Evolutionary conservation across 2,113 vertebrate species (phyloP).

Genomic region (Aegotheles bennettii): DNA sequence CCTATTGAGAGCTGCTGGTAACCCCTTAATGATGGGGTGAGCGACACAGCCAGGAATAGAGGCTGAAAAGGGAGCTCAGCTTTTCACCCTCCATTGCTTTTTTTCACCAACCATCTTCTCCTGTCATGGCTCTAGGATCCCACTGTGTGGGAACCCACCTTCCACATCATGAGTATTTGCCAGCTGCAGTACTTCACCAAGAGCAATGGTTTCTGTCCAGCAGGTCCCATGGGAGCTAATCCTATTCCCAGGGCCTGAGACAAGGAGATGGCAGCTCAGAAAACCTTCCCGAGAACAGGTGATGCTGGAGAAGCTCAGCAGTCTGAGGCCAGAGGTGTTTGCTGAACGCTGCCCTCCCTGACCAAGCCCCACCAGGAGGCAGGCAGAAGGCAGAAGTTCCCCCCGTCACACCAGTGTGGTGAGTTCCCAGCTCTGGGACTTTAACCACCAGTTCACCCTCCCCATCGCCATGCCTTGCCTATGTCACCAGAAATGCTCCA

Average conservation of each 20-base stretch:
- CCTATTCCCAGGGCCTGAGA: background rate
- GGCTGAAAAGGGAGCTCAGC: slow-evolving; percentile 5
- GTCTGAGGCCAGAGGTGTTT: background rate
- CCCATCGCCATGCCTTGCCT: rapidly evolving
- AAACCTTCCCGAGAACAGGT: background rate
- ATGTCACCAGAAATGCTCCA: background rate
- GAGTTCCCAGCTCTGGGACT: rapidly evolving
- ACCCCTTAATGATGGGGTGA: slow-evolving; percentile 54
- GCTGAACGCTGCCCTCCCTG: background rate
- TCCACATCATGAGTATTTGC: background rate
- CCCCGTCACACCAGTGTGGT: background rate
- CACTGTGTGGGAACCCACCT: background rate
- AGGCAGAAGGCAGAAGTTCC: background rate
- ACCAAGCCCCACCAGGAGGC: background rate
- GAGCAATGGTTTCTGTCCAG: background rate
- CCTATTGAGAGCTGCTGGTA: slow-evolving; percentile 54
- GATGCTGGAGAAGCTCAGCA: rapidly evolving
- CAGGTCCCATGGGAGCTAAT: background rate
- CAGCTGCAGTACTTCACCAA: background rate
- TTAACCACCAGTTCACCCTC: background rate
- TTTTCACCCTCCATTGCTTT: background rate
- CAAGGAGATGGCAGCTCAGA: background rate
- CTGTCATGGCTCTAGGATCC: background rate
- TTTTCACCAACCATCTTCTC: background rate
- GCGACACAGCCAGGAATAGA: slow-evolving; percentile 39